Base-by-base conservation (phyloP, 2,888 invertebrate species). In the Lucinisca nassula region DNA sequence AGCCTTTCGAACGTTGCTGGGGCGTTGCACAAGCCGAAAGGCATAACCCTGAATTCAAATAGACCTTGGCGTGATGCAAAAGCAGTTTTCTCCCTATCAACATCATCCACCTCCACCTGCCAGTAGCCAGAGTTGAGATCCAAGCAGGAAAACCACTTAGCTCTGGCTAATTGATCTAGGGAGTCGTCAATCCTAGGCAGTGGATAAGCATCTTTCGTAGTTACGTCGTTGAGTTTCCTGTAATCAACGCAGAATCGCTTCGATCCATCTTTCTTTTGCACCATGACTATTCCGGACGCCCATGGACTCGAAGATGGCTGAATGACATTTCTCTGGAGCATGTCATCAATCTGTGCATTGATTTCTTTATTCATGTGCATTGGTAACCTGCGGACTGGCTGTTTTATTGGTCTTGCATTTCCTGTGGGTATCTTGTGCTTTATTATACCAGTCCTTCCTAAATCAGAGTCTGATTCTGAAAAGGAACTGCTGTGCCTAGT, bases 381-480 rank as follows among this genome's bases (percentile, higher is more conserved):
- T 12, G 86, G 89, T 24, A 85, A 6, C 37, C 85, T 35, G 0
- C 88, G 79, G n/a, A 75, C 40, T 21, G 87, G 85, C 35, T 87
- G 87, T 77, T 83, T 82, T 17, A 90, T 79, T 40, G 88, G 88
- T 14, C 27, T 17, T 1, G 90, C 83, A 70, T 78, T 24, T 27
- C 86, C 90, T 17, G 90, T 89, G 12, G 38, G 51, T 12, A 90
- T 88, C 27, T 61, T 75, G 72, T 90, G 88, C 21, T 73, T 30
- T 10, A 87, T 84, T 4, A 82, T 79, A 0, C 75, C 82, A 17
- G 89, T 82, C 30, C 82, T 73, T 17, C 89, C 86, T 27, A 80
- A 24, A 35, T 84, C 84, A 24, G 1, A 30, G 32, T 88, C 77
- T 1, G 58, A 17, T 32, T 77, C 74, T 14, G 80, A 80, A 51